Percentiles rank a stretch among this genome's conserved stretches.
These are phyloP conservation scores for Otis tarda DNA, from an alignment of 2,113 vertebrate genomes.

Conservation along the genomic window DNA sequence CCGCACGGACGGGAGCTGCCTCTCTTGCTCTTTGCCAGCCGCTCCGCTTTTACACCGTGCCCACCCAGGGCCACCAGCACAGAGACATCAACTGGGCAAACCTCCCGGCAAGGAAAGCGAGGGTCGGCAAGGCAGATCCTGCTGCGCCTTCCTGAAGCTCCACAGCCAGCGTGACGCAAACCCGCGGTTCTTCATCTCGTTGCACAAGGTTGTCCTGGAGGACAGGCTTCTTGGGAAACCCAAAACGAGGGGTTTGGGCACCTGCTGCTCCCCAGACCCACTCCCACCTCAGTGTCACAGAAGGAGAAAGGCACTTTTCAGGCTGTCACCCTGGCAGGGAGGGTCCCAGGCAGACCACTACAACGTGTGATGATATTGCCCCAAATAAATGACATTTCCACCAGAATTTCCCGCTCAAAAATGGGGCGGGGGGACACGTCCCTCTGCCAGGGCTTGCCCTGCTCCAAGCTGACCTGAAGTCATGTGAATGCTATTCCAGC, in stretches of 20 bases:
- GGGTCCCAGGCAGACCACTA: no score
- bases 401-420: not conserved
- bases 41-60: not conserved
- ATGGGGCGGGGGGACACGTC: fast-evolving
- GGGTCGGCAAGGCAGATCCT: not conserved
- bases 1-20: not conserved
- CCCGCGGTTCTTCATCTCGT: not conserved
- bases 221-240: not conserved
- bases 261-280: not conserved
- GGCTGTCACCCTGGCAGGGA: not conserved
- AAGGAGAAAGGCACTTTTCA: not conserved
- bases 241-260: not conserved
- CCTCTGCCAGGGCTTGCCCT: not conserved
- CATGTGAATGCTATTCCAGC: not conserved
- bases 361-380: not conserved
- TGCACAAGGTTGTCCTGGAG: no score
- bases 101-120: not conserved
- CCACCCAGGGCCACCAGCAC: not conserved
- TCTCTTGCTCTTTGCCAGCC: not conserved
- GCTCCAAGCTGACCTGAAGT: not conserved
- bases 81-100: not conserved
- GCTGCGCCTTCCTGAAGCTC: not conserved
- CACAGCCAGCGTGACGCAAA: not conserved
- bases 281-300: not conserved
- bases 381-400: not conserved